These are phyloP conservation scores for Mixornis gularis DNA, from an alignment of 2,113 vertebrate species.

Conservation along the genomic window DNA sequence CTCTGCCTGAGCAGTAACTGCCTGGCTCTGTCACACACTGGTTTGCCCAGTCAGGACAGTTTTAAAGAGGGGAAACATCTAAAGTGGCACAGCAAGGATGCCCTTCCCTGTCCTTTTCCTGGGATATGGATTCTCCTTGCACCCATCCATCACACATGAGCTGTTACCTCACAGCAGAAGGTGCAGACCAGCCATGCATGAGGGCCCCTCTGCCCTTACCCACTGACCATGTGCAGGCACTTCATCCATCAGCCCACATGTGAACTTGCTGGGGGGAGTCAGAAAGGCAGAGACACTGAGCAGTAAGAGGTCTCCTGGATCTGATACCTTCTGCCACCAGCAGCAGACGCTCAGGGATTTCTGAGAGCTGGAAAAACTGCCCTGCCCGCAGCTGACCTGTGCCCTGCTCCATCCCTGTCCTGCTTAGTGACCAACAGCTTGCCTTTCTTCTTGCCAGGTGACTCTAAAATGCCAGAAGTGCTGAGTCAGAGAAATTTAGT, in stretches of 20 bases:
- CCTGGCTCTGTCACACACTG: fast-evolving
- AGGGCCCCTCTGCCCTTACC: background rate
- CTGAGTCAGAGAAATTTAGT: background rate
- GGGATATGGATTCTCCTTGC: background rate
- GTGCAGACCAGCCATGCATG: background rate
- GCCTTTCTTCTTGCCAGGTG: background rate
- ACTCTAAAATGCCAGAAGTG: background rate
- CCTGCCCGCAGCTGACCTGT: background rate
- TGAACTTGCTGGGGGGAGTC: fast-evolving
- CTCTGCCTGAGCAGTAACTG: fast-evolving
- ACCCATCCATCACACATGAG: background rate
- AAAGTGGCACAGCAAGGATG: background rate
- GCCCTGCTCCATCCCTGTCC: background rate
- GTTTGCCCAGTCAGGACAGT: background rate
- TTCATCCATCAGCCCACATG: background rate
- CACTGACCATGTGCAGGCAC: background rate
- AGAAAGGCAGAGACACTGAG: background rate
- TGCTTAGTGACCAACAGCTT: background rate
- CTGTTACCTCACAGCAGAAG: background rate
- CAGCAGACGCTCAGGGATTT: background rate
- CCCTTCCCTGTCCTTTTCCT: background rate
- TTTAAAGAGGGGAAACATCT: background rate
- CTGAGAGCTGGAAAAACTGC: background rate
- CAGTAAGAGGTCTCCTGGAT: background rate
- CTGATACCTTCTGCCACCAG: background rate